phyloP scores from a whole-genome alignment of 1,140 invertebrate genomes.

The Nebria ingens region DNA sequence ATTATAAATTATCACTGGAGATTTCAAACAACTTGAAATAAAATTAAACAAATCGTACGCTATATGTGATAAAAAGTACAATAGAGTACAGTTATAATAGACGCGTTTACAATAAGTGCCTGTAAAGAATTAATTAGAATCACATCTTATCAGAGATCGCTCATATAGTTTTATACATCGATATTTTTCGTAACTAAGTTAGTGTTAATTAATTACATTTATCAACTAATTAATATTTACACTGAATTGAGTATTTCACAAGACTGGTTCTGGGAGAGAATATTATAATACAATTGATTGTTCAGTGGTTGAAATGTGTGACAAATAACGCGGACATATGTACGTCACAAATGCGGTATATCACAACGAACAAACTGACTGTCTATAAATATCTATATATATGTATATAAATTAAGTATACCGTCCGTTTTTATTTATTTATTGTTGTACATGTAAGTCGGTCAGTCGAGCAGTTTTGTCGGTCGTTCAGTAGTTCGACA shows the following conservation, averaged over 20 bases:
- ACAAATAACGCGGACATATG: no score
- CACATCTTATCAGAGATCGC: conserved; percentile 27
- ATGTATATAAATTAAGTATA: no score
- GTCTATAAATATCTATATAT: no score
- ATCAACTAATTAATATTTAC: not conserved
- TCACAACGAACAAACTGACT: no score
- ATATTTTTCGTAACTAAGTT: no score
- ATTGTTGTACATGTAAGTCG: no score
- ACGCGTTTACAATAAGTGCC: conserved; percentile 2
- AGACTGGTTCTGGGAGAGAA: conserved; percentile 1
- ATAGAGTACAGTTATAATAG: not conserved
- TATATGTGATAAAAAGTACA: conserved; percentile 1
- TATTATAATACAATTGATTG: not conserved
- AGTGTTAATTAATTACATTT: conserved; percentile 3
- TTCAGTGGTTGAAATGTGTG: not conserved
- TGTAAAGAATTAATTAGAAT: conserved; percentile 19
- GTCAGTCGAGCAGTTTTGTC: no score
- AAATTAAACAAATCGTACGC: conserved; percentile 1
- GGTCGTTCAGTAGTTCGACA: not conserved
- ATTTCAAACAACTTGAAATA: not conserved
- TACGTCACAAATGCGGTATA: no score
- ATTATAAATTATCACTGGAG: conserved; percentile 14
- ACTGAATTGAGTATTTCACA: conserved; percentile 6
- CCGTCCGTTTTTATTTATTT: no score
- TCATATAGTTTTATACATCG: conserved; percentile 15